These are phyloP conservation scores for Hippoglossus hippoglossus DNA, from an alignment of 2,797 vertebrate genomes.

Conservation along the genomic window DNA sequence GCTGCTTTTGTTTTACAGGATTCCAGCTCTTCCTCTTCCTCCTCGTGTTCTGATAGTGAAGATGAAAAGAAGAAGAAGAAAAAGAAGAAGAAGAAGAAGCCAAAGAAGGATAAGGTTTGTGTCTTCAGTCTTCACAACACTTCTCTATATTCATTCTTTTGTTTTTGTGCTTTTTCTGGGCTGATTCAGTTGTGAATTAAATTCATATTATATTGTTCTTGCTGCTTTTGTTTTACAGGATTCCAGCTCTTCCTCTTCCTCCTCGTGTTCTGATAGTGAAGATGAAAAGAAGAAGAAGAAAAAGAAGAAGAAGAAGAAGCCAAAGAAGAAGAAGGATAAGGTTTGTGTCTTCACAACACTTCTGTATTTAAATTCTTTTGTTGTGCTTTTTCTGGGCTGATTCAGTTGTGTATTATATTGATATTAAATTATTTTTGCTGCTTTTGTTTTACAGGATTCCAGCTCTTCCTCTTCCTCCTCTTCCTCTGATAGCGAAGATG, in stretches of 20 bases:
- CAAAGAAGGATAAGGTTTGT: conserved; percentile 44
- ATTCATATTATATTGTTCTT: not conserved
- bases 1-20: conserved; percentile 19
- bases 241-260: conserved; percentile 41
- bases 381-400: not conserved
- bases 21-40: conserved; percentile 41
- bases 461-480: conserved; percentile 37
- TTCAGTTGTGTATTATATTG: not conserved
- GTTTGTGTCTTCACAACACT: not conserved
- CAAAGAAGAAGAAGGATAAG: conserved; percentile 54
- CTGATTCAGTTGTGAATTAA: not conserved
- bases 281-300: conserved; percentile 60
- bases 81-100: conserved; percentile 42
- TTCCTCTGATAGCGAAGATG: conserved; percentile 45
- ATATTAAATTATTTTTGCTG: not conserved
- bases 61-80: conserved; percentile 60
- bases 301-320: conserved; percentile 42
- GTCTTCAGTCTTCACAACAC: not conserved
- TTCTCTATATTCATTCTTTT: not conserved
- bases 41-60: conserved; percentile 26
- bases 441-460: conserved; percentile 34
- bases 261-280: conserved; percentile 25
- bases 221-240: conserved; percentile 19
- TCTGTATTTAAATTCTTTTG: not conserved
- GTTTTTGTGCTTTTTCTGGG: not conserved